A percentile compares a stretch with the other conserved stretches of the same genome.
Evolutionary conservation across 1,140 invertebrate species (phyloP).

Genomic region (Micrasema minimum): DNA sequence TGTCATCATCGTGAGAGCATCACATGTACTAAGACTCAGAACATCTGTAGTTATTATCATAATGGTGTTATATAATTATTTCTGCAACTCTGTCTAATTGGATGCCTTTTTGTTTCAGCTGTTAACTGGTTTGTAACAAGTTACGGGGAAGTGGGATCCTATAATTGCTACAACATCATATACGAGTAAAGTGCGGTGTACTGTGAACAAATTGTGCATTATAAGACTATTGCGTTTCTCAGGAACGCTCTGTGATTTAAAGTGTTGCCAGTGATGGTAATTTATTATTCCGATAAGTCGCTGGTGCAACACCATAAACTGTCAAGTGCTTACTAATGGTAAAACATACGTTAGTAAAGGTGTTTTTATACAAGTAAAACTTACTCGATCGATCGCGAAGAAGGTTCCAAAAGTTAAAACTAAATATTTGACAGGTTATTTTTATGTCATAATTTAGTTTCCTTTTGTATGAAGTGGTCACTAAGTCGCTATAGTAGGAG

Average conservation of each 20-base stretch:
- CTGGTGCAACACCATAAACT: conserved; percentile 6
- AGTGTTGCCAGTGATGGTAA: conserved; percentile 15
- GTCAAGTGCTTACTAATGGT: not conserved
- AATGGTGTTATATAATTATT: too few species aligned
- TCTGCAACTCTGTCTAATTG: too few species aligned
- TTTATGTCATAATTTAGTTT: conserved; percentile 8
- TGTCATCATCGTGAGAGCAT: too few species aligned
- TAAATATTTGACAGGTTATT: conserved; percentile 24
- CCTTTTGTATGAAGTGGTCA: not conserved
- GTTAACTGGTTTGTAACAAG: conserved; percentile 21
- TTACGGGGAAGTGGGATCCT: conserved; percentile 13
- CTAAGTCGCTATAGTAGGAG: not conserved
- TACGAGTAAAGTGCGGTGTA: conserved; percentile 26
- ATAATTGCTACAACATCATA: conserved; percentile 15
- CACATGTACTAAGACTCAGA: too few species aligned
- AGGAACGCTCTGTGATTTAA: conserved; percentile 13
- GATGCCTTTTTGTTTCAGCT: conserved; percentile 19
- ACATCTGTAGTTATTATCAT: too few species aligned
- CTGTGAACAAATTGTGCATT: conserved; percentile 27
- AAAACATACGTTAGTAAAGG: conserved; percentile 12
- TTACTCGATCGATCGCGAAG: conserved; percentile 6
- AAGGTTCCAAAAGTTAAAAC: conserved; percentile 28
- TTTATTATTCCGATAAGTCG: not conserved
- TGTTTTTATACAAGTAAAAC: conserved; percentile 35
- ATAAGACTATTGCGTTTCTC: conserved; percentile 17